phyloP scores from a whole-genome alignment of 2,113 vertebrate genomes.

The Natator depressus region DNA sequence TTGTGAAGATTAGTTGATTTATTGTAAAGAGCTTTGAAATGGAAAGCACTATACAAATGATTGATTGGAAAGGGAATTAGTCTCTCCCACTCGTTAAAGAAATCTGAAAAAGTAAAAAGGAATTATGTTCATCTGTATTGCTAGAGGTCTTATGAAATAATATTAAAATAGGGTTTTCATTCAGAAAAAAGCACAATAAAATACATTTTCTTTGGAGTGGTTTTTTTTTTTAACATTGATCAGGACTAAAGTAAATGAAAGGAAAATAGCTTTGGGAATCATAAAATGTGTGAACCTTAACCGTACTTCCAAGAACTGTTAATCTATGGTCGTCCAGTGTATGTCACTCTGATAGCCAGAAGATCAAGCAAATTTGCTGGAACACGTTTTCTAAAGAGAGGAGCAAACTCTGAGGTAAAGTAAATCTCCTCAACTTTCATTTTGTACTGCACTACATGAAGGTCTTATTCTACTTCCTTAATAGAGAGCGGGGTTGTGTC shows the following conservation, averaged over 20 bases:
- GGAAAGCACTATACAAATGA: background rate
- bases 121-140: background rate
- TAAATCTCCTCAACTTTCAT: background rate
- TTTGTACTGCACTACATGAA: background rate
- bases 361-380: constrained; percentile 97
- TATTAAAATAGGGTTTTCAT: background rate
- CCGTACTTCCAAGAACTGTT: constrained; percentile 85
- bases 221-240: background rate
- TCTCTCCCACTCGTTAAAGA: background rate
- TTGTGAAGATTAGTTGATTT: background rate
- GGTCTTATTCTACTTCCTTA: background rate
- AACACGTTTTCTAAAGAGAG: constrained; percentile 98
- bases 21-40: background rate
- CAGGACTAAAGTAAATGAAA: background rate
- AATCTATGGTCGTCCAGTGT: constrained; percentile 94
- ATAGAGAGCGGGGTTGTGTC: background rate
- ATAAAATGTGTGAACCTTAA: constrained; percentile 76
- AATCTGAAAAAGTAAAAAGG: background rate
- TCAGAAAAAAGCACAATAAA: background rate
- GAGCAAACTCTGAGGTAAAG: constrained; percentile 94
- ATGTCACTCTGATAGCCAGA: constrained; percentile 96
- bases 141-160: background rate
- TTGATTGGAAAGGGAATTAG: background rate
- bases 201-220: background rate
- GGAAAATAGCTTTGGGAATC: background rate